phyloP scores from a whole-genome alignment of 2,797 vertebrate species.

The Macrochelys suwanniensis region DNA sequence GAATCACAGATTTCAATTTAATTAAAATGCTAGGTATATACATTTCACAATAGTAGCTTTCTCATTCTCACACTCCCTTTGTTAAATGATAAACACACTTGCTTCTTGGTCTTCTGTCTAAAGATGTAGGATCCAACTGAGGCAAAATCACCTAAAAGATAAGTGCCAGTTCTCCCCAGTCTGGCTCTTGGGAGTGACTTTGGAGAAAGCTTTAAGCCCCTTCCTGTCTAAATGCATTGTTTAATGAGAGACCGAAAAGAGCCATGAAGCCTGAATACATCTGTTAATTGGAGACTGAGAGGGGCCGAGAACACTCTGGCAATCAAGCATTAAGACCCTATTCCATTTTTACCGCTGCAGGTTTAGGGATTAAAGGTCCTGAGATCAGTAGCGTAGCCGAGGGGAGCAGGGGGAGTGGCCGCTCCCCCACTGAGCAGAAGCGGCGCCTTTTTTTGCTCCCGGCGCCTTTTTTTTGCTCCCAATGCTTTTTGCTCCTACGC shows the following conservation, averaged over 20 bases:
- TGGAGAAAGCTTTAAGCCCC: neutral
- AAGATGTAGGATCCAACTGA: neutral
- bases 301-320: neutral
- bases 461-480: too few relatives aligned
- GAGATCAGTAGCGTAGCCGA: too few relatives aligned
- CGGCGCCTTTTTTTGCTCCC: too few relatives aligned
- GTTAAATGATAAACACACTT: neutral
- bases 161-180: neutral
- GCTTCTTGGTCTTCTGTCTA: neutral
- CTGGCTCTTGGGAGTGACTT: neutral
- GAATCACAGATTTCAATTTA: constrained; percentile 61
- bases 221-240: neutral
- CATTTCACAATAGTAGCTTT: constrained; percentile 18
- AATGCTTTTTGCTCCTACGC: too few relatives aligned
- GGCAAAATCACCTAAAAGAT: rapidly evolving
- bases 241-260: neutral
- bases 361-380: neutral
- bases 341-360: neutral
- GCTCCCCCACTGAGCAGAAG: too few relatives aligned
- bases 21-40: constrained; percentile 60
- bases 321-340: neutral
- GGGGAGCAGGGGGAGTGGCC: too few relatives aligned
- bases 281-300: neutral
- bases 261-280: neutral
- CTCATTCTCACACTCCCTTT: constrained; percentile 14